These are phyloP conservation scores for Triplophysa tibetana DNA, from an alignment of 2,113 vertebrate genomes.

Conservation along the genomic window DNA sequence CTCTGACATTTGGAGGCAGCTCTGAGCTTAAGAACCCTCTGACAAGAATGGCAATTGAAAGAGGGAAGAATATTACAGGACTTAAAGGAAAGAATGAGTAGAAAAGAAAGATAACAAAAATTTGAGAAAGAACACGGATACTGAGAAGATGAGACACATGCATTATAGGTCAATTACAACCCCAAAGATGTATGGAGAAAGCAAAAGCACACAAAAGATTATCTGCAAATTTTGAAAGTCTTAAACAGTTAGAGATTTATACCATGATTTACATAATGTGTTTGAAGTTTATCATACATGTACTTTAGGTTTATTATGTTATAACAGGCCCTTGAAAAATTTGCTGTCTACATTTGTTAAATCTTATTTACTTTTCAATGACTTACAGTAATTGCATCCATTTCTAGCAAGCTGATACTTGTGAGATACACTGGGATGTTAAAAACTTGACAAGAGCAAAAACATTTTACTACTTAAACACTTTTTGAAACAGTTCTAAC, in stretches of 20 bases:
- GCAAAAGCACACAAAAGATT: not conserved
- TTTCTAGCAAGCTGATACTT: too few species aligned
- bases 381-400: too few species aligned
- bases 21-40: conserved; percentile 78
- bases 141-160: not conserved
- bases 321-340: too few species aligned
- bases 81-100: not conserved
- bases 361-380: too few species aligned
- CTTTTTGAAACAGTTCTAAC: conserved; percentile 17
- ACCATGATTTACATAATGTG: not conserved
- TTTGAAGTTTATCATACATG: not conserved
- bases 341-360: too few species aligned
- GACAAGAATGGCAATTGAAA: conserved; percentile 59
- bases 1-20: conserved; percentile 89
- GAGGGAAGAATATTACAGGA: conserved; percentile 54
- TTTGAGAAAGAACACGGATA: not conserved
- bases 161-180: not conserved
- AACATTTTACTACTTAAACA: not conserved
- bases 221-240: not conserved
- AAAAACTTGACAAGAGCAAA: too few species aligned
- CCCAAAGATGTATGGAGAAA: not conserved
- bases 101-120: not conserved
- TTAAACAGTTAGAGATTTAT: not conserved
- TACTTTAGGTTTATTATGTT: too few species aligned
- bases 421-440: too few species aligned